Conservation (phyloP, 2,797 vertebrate species). For the Orestias chungarensis region DNA sequence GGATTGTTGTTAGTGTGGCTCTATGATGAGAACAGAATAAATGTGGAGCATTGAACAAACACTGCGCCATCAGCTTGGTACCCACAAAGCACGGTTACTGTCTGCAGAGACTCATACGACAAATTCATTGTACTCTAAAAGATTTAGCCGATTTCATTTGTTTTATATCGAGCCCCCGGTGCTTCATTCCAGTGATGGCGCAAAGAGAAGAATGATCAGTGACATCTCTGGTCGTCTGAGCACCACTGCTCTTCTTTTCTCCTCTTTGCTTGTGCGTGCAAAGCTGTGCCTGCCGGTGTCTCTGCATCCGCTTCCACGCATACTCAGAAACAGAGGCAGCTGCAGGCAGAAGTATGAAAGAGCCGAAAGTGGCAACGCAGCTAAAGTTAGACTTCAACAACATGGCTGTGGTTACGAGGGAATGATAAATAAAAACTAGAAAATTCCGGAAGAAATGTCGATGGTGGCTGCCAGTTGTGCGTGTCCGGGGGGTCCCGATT, state of each 20-base stretch:
- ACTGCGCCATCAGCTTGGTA: conserved; percentile 62
- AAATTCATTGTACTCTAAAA: conserved; percentile 55
- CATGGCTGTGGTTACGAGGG: conserved; percentile 8
- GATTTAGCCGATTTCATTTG: not conserved
- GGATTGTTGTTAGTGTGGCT: conserved; percentile 43
- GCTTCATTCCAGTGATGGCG: conserved; percentile 17
- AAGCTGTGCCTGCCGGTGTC: conserved; percentile 43
- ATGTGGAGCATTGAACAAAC: conserved; percentile 60
- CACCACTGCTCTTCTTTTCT: conserved; percentile 1
- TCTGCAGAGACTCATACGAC: conserved; percentile 55
- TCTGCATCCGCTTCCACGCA: conserved; percentile 5
- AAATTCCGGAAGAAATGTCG: too few relatives aligned
- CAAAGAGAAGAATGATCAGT: conserved; percentile 5
- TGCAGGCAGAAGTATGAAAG: conserved; percentile 5
- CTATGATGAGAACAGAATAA: conserved; percentile 47
- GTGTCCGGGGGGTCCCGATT: too few relatives aligned
- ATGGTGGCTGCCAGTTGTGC: too few relatives aligned
- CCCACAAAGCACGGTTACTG: conserved; percentile 69
- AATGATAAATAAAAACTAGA: not conserved
- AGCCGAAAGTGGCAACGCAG: not conserved
- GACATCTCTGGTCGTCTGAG: not conserved
- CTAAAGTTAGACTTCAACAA: conserved; percentile 8
- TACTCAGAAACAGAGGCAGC: conserved; percentile 27
- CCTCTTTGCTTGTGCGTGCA: conserved; percentile 31
- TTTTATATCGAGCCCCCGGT: not conserved